Percentiles rank a stretch among this genome's conserved stretches.
These are phyloP conservation scores for Todiramphus chloris DNA, from an alignment of 2,113 vertebrate genomes.

Conservation along the genomic window DNA sequence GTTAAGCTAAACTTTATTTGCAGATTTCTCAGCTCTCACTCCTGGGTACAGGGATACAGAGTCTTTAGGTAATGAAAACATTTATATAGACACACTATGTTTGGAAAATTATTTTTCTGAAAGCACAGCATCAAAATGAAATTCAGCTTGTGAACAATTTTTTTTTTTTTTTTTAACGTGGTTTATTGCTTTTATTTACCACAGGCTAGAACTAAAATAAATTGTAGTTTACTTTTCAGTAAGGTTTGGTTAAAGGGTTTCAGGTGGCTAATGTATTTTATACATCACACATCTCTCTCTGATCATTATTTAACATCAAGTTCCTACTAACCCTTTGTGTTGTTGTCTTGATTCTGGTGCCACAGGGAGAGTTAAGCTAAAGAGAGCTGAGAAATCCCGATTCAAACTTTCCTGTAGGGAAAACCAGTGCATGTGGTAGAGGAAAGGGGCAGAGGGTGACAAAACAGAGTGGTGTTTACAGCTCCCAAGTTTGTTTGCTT, in stretches of 20 bases:
- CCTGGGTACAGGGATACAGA: not conserved
- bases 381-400: not conserved
- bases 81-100: not conserved
- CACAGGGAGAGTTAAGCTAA: not conserved
- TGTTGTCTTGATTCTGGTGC: not conserved
- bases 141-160: not conserved
- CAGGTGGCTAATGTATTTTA: not conserved
- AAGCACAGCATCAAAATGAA: not conserved
- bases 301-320: not conserved
- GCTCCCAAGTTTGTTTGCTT: not conserved
- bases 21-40: not conserved
- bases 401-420: not conserved
- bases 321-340: not conserved
- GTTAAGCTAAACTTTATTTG: not conserved
- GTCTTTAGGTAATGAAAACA: not conserved
- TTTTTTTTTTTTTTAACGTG: not conserved
- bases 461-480: not conserved
- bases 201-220: not conserved
- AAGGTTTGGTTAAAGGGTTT: not conserved
- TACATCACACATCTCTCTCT: not conserved
- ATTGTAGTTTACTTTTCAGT: not conserved
- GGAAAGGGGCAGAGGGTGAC: not conserved
- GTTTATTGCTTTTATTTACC: not conserved
- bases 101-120: not conserved
- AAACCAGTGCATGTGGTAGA: not conserved